These are phyloP conservation scores for Sarcophaga variegata DNA, from an alignment of 2,888 invertebrate species.

Conservation along the genomic window DNA sequence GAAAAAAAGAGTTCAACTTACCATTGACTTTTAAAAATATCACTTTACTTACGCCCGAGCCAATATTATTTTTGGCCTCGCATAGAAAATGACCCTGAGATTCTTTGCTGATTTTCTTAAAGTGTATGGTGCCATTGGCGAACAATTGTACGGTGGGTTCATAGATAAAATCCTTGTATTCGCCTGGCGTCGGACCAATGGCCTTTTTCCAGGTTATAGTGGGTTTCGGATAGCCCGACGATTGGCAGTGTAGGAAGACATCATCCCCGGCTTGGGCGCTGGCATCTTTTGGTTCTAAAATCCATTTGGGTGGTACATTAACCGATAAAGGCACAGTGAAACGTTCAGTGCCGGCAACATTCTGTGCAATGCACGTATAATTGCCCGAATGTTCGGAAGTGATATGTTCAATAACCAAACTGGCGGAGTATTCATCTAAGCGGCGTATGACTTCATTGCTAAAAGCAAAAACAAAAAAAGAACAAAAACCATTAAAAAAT, in stretches of 20 bases:
- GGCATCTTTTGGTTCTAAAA: slow-evolving; percentile 91
- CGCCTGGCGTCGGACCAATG: slow-evolving; percentile 89
- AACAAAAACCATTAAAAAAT: neutral
- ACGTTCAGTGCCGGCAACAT: slow-evolving; percentile 90
- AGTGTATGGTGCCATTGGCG: slow-evolving; percentile 92
- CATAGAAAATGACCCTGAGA: slow-evolving; percentile 96
- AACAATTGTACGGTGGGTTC: slow-evolving; percentile 90
- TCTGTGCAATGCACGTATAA: slow-evolving; percentile 94
- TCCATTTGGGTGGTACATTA: slow-evolving; percentile 95
- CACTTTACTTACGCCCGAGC: slow-evolving; percentile 95
- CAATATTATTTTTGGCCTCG: slow-evolving; percentile 96
- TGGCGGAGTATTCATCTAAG: slow-evolving; percentile 92
- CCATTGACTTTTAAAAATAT: slow-evolving; percentile 95
- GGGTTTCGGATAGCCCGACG: slow-evolving; percentile 95
- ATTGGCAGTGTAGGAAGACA: slow-evolving; percentile 92
- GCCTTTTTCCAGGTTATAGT: slow-evolving; percentile 94
- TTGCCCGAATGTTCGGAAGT: slow-evolving; percentile 93
- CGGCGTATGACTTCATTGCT: slow-evolving; percentile 84
- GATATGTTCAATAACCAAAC: slow-evolving; percentile 92
- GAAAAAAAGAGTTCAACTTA: slow-evolving; percentile 81
- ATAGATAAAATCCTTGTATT: slow-evolving; percentile 91
- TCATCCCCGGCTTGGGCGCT: slow-evolving; percentile 92
- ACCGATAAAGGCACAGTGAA: slow-evolving; percentile 91
- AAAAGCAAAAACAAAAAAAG: neutral
- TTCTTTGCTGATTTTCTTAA: slow-evolving; percentile 91